These are phyloP conservation scores for Sminthurinus signatus DNA, from an alignment of 1,140 invertebrate species.

Conservation along the genomic window DNA sequence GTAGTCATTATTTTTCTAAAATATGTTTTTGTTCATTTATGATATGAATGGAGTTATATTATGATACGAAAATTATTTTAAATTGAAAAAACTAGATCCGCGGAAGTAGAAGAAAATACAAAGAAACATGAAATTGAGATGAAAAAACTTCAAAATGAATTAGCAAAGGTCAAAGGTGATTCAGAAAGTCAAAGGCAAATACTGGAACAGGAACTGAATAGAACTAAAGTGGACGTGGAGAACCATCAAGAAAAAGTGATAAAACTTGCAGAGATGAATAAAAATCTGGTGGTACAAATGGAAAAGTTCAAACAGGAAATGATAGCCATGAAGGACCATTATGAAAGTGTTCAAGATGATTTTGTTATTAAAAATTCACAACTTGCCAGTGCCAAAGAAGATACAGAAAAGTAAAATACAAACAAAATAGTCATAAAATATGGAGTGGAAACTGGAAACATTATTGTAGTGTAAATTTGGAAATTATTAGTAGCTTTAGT, in stretches of 20 bases:
- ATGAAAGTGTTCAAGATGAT: constrained; percentile 52
- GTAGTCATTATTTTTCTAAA: too few species aligned
- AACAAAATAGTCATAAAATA: too few species aligned
- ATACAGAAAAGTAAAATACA: constrained; percentile 56
- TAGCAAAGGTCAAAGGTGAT: constrained; percentile 39
- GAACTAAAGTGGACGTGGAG: constrained; percentile 51
- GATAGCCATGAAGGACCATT: constrained; percentile 51
- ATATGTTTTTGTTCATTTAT: too few species aligned
- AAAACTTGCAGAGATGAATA: constrained; percentile 36
- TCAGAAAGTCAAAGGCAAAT: constrained; percentile 32
- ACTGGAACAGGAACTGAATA: constrained; percentile 32
- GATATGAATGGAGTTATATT: too few species aligned
- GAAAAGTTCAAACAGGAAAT: constrained; percentile 57
- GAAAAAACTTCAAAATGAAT: constrained; percentile 47
- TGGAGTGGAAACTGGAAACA: too few species aligned
- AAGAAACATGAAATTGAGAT: constrained; percentile 52
- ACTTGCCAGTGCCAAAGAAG: constrained; percentile 50
- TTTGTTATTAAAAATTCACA: constrained; percentile 45
- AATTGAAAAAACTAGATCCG: constrained; percentile 50
- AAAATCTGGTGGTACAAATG: constrained; percentile 32
- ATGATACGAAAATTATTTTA: too few species aligned
- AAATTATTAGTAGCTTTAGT: neutral
- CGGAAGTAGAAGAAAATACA: constrained; percentile 51
- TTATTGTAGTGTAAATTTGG: too few species aligned
- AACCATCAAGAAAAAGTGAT: constrained; percentile 12